A percentile compares a stretch with the other conserved stretches of the same genome.
These are phyloP conservation scores for Coracopsis vasa DNA, from an alignment of 2,113 vertebrate species.

Conservation along the genomic window DNA sequence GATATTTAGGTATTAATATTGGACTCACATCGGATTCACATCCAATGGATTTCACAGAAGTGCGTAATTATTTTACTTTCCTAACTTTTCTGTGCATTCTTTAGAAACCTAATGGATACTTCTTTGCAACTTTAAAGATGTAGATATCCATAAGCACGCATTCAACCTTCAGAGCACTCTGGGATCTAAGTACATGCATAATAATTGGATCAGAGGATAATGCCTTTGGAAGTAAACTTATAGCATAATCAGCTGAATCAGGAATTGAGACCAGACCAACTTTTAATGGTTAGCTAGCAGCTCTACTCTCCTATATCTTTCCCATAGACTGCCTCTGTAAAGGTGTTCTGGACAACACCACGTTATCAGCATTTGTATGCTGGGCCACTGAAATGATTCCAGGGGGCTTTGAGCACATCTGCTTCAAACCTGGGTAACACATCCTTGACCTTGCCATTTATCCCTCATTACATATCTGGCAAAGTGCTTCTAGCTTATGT, in stretches of 20 bases:
- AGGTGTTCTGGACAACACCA: background rate
- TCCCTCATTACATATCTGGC: background rate
- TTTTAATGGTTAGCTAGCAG: background rate
- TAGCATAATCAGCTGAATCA: background rate
- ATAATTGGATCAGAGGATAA: background rate
- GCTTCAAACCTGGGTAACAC: background rate
- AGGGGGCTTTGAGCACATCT: background rate
- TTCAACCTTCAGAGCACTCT: background rate
- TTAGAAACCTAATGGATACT: background rate
- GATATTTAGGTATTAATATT: background rate
- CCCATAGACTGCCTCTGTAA: background rate
- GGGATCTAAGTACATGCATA: background rate
- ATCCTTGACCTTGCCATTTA: background rate
- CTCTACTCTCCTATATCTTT: background rate
- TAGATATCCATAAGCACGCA: background rate
- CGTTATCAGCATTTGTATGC: background rate
- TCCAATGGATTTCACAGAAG: background rate
- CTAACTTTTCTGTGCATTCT: background rate
- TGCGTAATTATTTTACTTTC: background rate
- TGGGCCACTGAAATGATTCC: background rate
- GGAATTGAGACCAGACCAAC: background rate
- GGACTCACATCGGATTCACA: background rate
- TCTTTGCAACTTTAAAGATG: background rate
- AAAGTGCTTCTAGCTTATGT: background rate
- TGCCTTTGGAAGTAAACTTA: background rate